These are phyloP conservation scores for Lontra canadensis DNA, from an alignment of 2,113 vertebrate genomes.

Conservation along the genomic window DNA sequence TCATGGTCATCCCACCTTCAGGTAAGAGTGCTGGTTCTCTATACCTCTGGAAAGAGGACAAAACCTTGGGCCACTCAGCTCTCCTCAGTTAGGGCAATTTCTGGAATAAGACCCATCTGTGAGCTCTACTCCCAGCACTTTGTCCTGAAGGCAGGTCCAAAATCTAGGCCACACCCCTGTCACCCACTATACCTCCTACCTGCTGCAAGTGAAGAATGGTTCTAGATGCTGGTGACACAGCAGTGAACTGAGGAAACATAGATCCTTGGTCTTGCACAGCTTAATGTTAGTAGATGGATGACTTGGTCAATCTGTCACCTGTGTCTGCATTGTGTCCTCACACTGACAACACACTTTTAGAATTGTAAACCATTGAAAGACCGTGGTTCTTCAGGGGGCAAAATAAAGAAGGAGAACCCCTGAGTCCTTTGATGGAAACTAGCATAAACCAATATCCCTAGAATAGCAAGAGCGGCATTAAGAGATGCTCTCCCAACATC, in stretches of 20 bases:
- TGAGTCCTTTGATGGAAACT: background rate
- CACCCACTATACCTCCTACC: too few relatives aligned
- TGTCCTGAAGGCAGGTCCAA: fast-evolving
- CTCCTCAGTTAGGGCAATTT: background rate
- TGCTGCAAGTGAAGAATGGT: background rate
- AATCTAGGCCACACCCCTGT: background rate
- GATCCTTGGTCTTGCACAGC: background rate
- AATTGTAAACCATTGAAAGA: background rate
- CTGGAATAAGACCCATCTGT: background rate
- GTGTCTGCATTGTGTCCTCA: background rate
- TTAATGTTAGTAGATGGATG: background rate
- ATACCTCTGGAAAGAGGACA: background rate
- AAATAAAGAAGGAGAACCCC: background rate
- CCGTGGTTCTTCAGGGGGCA: background rate
- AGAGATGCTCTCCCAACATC: too few relatives aligned
- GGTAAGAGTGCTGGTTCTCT: background rate
- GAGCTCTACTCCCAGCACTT: background rate
- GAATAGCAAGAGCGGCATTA: background rate
- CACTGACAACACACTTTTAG: background rate
- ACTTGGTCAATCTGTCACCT: background rate
- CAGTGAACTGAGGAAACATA: background rate
- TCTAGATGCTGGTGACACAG: background rate
- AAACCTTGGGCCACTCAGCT: background rate
- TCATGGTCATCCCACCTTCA: background rate
- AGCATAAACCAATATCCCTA: background rate